Evolutionary conservation across 2,888 invertebrate species (phyloP), one percentile per base, ranked within the genome.

Genomic region (Bellardia bayeri): DNA sequence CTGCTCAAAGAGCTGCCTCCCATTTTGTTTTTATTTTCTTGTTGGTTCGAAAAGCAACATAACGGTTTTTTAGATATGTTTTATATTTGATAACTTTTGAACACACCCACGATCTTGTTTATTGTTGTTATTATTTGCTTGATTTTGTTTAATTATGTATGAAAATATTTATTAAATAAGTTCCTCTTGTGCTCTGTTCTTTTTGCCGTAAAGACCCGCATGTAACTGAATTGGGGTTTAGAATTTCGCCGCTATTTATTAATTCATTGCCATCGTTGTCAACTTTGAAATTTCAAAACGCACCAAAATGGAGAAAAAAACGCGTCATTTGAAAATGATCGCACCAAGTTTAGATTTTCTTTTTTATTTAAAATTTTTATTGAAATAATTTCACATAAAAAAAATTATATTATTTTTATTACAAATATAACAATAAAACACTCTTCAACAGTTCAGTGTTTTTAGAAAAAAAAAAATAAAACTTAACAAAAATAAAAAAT

Each of bases 211-310:
- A 56, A 56, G 16, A 56, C 56, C 8, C 16, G 9, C 1, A 16
- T 5, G 3, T 37, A n/a, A 81, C 80, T 81, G 30, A 54, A 51
- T 54, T 69, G 37, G 9, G 63, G 23, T 7, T 3, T 40, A 42
- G 13, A 72, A 64, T 71, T 11, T 56, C 45, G 64, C 80, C 63
- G 71, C 71, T 72, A 42, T 72, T 71, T 69, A 69, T 68, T n/a
- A 56, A 30, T 49, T 0, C 5, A 45, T 33, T 16, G 23, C 23
- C 23, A 23, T 0, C 23, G 23, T 23, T 23, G 23, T 23, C 23
- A 23, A 23, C 23, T 23, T 23, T 23, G 23, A 23, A 23, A 23
- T 23, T 23, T 23, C 23, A 23, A 23, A 23, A 23, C 23, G 23
- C 23, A 23, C 23, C 23, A 23, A 23, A 23, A 23, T 23, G 23